phyloP scores from a whole-genome alignment of 2,888 invertebrate species.

The Clanis bilineata region DNA sequence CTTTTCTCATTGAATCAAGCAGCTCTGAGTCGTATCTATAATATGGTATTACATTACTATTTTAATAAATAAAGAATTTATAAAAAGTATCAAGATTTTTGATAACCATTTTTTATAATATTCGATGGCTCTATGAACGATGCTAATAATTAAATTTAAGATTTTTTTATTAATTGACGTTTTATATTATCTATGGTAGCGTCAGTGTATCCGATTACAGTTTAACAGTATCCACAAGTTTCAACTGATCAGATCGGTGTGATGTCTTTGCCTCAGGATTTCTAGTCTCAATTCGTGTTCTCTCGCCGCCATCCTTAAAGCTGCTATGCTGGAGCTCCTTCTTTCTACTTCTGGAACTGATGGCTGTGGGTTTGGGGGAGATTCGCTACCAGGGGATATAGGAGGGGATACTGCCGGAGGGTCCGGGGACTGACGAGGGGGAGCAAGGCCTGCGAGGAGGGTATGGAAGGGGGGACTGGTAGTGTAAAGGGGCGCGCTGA shows the following conservation, averaged over 20 bases:
- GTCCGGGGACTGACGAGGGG: slow-evolving; percentile 72
- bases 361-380: slow-evolving; percentile 67
- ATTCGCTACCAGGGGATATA: slow-evolving; percentile 76
- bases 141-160: neutral
- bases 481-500: slow-evolving; percentile 87
- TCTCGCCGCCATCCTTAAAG: slow-evolving; percentile 92
- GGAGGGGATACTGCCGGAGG: slow-evolving; percentile 80
- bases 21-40: too few relatives aligned
- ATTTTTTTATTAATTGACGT: neutral
- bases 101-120: too few relatives aligned
- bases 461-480: slow-evolving; percentile 70
- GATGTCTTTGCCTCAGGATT: slow-evolving; percentile 89
- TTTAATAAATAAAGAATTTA: too few relatives aligned
- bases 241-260: slow-evolving; percentile 90
- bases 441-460: slow-evolving; percentile 71
- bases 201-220: neutral
- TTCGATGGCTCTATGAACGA: too few relatives aligned
- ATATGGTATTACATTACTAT: too few relatives aligned
- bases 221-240: slow-evolving; percentile 29
- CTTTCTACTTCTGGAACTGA: slow-evolving; percentile 88
- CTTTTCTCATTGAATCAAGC: too few relatives aligned
- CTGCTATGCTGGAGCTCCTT: slow-evolving; percentile 93
- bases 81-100: too few relatives aligned
- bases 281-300: slow-evolving; percentile 94
- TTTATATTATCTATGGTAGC: neutral